Base-by-base conservation (phyloP, 2,888 invertebrate species). In the Elegia similella region DNA sequence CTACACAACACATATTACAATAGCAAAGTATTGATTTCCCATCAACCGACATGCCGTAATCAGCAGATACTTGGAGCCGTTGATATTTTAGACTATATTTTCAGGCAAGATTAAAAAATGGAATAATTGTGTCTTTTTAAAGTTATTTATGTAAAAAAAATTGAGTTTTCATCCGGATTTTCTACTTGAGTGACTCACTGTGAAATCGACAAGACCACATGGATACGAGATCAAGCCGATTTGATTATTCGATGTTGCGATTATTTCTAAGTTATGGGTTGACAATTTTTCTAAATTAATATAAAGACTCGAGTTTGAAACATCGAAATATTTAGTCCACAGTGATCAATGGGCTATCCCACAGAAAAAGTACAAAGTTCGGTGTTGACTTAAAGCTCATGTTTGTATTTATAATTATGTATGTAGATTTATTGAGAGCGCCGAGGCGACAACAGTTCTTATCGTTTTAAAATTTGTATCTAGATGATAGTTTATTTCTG, bases 261-360 rank as follows among this genome's bases (percentile, higher is more conserved):
- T 78, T 76, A 75, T 79, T 82, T 79, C 61, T 85, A 80, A 81
- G 85, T 83, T 86, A 88, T 86, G 79, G 88, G 88, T 88, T 90
- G 88, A 85, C 84, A 84, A 81, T 86, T 88, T 87, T 86, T 87
- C 86, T 82, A 88, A 88, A 89, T 87, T 87, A 86, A 77, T 83
- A 66, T 80, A 83, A 84, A 84, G 84, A 88, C 82, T 89, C 87
- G 85, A 85, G 82, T 82, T 82, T 78, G 73, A 86, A 87, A 91
- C 91, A 91, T 90, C 91, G 90, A 91, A 91, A 80, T 89, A 80
- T 82, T 82, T 85, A 88, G 89, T 90, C 90, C 90, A 88, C 88
- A 82, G 86, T 88, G 88, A 87, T 84, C 79, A 78, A 78, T 84
- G 72, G 84, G 80, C 79, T 84, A 83, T 79, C 85, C 88, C 89